A percentile compares a stretch with the other conserved stretches of the same genome.
Evolutionary conservation across 2,888 invertebrate species (phyloP).

Genomic region (Drosophila mayaguana): DNA sequence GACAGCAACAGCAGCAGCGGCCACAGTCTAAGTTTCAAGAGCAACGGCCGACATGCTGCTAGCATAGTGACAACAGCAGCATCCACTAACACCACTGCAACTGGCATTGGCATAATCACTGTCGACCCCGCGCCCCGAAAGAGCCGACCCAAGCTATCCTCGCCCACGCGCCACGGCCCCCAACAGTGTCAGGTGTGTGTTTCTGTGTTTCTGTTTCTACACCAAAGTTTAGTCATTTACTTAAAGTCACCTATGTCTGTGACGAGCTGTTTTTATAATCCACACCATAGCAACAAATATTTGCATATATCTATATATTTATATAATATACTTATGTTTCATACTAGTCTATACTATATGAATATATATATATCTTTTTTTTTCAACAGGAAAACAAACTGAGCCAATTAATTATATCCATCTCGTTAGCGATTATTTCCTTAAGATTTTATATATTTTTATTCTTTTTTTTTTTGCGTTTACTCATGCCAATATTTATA

Average conservation of each 20-base stretch:
- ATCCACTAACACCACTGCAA: slow-evolving; percentile 51
- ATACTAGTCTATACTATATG: not conserved
- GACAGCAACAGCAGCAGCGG: slow-evolving; percentile 64
- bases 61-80: slow-evolving; percentile 53
- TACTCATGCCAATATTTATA: no score
- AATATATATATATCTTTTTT: not conserved
- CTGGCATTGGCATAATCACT: slow-evolving; percentile 74
- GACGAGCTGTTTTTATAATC: not conserved
- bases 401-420: not conserved
- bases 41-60: slow-evolving; percentile 69
- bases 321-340: not conserved
- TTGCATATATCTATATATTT: not conserved
- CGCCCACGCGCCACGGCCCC: slow-evolving; percentile 95
- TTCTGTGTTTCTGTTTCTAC: slow-evolving; percentile 15
- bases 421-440: not conserved
- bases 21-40: slow-evolving; percentile 68
- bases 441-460: not conserved
- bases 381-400: not conserved
- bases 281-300: not conserved
- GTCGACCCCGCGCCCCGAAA: slow-evolving; percentile 86
- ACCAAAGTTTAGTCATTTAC: not conserved
- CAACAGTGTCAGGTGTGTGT: slow-evolving; percentile 93
- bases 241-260: not conserved
- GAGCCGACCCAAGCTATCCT: slow-evolving; percentile 93
- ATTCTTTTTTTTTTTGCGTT: not conserved